These are phyloP conservation scores for Sebastes goodei DNA, from an alignment of 2,797 vertebrate genomes.

Conservation along the genomic window DNA sequence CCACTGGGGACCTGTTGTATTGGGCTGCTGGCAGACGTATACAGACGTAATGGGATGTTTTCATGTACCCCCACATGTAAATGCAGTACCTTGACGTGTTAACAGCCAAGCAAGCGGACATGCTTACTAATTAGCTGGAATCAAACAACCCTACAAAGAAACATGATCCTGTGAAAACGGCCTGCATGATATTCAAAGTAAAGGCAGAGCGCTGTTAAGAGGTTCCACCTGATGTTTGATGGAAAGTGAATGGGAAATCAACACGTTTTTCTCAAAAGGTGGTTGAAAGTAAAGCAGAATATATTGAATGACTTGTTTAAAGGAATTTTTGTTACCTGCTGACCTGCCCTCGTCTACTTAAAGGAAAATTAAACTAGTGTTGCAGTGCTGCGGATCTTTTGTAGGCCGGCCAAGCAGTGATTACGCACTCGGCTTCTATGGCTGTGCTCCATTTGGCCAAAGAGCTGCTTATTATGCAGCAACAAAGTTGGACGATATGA, in stretches of 20 bases:
- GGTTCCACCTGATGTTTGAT: not conserved
- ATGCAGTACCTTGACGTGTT: slow-evolving; percentile 50
- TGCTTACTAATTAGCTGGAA: slow-evolving; percentile 51
- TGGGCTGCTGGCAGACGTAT: slow-evolving; percentile 54
- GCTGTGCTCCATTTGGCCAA: not conserved
- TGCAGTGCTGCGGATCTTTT: not conserved
- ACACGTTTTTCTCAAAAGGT: not conserved
- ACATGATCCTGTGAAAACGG: not conserved
- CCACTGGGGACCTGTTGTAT: slow-evolving; percentile 48
- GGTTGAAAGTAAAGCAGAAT: not conserved
- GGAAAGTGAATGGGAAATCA: not conserved
- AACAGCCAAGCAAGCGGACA: slow-evolving; percentile 30
- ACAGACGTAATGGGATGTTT: slow-evolving; percentile 64
- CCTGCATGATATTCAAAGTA: not conserved
- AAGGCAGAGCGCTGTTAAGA: not conserved
- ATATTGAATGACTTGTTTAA: not conserved
- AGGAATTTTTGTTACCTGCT: not conserved
- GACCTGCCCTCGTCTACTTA: not conserved
- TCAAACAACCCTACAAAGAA: slow-evolving; percentile 35
- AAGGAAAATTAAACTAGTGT: not conserved
- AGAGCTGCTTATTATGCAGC: not conserved
- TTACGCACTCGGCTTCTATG: not conserved
- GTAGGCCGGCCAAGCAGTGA: not conserved
- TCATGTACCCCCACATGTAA: slow-evolving; percentile 62
- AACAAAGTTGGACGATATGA: not conserved